Percentiles rank a stretch among this genome's conserved stretches.
These are phyloP conservation scores for Graphium colonna DNA, from an alignment of 2,888 invertebrate genomes.

Conservation along the genomic window DNA sequence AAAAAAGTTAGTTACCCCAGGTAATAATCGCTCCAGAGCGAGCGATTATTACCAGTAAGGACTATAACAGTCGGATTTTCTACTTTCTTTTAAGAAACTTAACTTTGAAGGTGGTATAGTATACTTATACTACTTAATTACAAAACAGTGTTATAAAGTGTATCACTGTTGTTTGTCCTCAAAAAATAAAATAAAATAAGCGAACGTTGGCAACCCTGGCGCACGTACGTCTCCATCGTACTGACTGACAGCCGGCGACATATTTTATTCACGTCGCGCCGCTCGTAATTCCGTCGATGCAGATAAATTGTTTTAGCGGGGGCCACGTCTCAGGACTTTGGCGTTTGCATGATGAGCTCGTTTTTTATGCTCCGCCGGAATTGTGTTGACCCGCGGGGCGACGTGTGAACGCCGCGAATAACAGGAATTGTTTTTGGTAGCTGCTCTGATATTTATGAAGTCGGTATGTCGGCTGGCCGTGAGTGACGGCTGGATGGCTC, in stretches of 20 bases:
- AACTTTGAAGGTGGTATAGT: too few relatives aligned
- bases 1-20: too few relatives aligned
- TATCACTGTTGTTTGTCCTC: too few relatives aligned
- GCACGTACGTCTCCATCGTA: constrained; percentile 50
- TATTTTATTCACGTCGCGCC: constrained; percentile 76
- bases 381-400: constrained; percentile 69
- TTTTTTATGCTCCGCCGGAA: constrained; percentile 79
- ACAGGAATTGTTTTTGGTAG: constrained; percentile 71
- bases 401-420: constrained; percentile 65
- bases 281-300: constrained; percentile 78
- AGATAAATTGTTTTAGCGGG: constrained; percentile 79
- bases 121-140: too few relatives aligned
- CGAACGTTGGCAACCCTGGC: constrained; percentile 28
- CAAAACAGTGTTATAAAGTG: too few relatives aligned
- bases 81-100: too few relatives aligned
- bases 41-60: too few relatives aligned
- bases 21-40: too few relatives aligned
- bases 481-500: constrained; percentile 54
- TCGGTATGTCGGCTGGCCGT: constrained; percentile 60
- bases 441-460: constrained; percentile 77
- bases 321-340: constrained; percentile 72
- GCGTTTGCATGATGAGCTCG: constrained; percentile 79
- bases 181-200: constrained; percentile 1
- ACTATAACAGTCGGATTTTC: too few relatives aligned
- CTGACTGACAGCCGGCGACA: constrained; percentile 76